A percentile compares a stretch with the other conserved stretches of the same genome.
Evolutionary conservation across 2,888 invertebrate genomes (phyloP).

Genomic region (Aleiodes leptofemur): DNA sequence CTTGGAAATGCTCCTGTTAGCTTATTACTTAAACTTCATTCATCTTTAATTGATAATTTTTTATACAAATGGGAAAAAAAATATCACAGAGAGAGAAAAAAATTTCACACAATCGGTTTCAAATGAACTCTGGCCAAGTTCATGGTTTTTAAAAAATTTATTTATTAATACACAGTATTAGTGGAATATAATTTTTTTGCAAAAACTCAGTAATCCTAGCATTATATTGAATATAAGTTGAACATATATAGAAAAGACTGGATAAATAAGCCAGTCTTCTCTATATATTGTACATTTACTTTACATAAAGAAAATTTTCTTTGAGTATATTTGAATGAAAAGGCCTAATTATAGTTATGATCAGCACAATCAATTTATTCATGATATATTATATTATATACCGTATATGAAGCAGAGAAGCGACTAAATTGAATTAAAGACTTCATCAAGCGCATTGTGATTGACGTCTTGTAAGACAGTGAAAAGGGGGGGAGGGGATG

Average conservation of each 20-base stretch:
- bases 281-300: too few relatives aligned
- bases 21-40: constrained; percentile 37
- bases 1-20: constrained; percentile 70
- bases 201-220: too few relatives aligned
- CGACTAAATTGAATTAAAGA: constrained; percentile 57
- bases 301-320: background rate
- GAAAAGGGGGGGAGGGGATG: background rate
- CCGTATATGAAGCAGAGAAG: constrained; percentile 47
- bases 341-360: constrained; percentile 31
- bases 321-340: background rate
- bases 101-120: background rate
- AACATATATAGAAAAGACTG: too few relatives aligned
- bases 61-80: constrained; percentile 11
- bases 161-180: background rate
- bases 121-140: constrained; percentile 14
- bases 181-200: too few relatives aligned
- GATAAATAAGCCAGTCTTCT: too few relatives aligned
- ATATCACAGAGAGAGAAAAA: background rate
- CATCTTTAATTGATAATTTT: constrained; percentile 23
- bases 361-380: constrained; percentile 34
- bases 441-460: constrained; percentile 68
- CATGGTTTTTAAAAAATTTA: background rate
- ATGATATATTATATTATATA: constrained; percentile 21
- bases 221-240: too few relatives aligned
- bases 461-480: constrained; percentile 48